phyloP scores from a whole-genome alignment of 2,797 vertebrate species.

The Apogon talboti region DNA sequence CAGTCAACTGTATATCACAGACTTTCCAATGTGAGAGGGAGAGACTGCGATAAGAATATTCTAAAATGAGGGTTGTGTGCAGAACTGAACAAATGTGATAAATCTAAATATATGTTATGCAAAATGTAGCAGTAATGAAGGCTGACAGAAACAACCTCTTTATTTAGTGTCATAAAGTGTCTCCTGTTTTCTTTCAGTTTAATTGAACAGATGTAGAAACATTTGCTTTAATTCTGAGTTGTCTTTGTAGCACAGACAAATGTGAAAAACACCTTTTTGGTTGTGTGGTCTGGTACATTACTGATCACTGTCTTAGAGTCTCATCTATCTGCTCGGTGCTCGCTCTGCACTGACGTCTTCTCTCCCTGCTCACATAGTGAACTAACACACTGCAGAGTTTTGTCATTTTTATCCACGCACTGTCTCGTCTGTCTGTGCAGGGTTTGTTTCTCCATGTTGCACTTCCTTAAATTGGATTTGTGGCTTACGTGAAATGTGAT shows the following conservation, averaged over 20 bases:
- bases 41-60: background rate
- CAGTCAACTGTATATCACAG: background rate
- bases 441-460: constrained; percentile 1
- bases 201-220: background rate
- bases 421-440: background rate
- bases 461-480: constrained; percentile 2
- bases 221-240: constrained; percentile 12
- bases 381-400: constrained; percentile 12
- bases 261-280: constrained; percentile 33
- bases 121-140: too few species aligned
- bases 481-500: constrained; percentile 1
- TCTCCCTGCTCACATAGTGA: constrained; percentile 13
- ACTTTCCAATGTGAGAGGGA: background rate
- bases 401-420: constrained; percentile 24
- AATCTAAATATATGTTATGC: too few species aligned
- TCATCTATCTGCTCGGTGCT: constrained; percentile 18
- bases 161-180: too few species aligned
- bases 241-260: constrained; percentile 31
- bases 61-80: background rate
- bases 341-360: constrained; percentile 12
- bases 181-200: background rate
- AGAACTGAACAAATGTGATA: constrained; percentile 2
- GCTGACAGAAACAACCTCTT: too few species aligned
- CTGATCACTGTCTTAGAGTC: constrained; percentile 25
- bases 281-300: constrained; percentile 19